Percentiles rank a stretch among this genome's conserved stretches.
phyloP scores from a whole-genome alignment of 92 coral and sea anemone species.

The Phenganax stokvisi region DNA sequence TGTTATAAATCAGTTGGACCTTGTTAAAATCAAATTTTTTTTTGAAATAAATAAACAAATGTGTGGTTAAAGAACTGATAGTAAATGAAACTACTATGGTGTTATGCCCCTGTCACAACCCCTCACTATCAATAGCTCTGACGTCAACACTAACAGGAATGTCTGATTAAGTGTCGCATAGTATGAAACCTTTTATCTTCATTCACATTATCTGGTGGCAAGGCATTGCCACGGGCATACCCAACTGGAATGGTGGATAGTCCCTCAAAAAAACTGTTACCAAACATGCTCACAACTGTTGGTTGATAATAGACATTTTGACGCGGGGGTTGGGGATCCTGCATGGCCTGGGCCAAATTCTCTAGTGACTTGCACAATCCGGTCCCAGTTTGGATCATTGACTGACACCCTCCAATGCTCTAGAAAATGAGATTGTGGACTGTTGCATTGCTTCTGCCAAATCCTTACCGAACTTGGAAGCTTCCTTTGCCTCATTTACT shows the following conservation, averaged over 20 bases:
- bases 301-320: constrained; percentile 8
- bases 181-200: too few species aligned
- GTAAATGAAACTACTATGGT: neutral
- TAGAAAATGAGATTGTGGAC: too few species aligned
- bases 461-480: too few species aligned
- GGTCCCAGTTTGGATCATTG: neutral
- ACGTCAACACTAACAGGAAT: neutral
- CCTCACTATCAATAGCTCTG: neutral
- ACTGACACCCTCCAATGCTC: neutral
- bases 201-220: neutral
- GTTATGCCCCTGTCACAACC: neutral
- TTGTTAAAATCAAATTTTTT: neutral
- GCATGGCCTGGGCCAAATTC: neutral
- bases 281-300: neutral
- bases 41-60: neutral
- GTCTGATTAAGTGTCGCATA: neutral
- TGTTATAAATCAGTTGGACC: neutral
- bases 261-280: neutral
- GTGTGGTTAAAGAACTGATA: neutral
- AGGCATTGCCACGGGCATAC: too few species aligned
- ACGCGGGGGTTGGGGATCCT: neutral
- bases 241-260: neutral
- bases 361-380: constrained; percentile 3
- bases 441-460: too few species aligned
- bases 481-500: too few species aligned